phyloP scores from a whole-genome alignment of 2,113 vertebrate species.

The Hoplias malabaricus region DNA sequence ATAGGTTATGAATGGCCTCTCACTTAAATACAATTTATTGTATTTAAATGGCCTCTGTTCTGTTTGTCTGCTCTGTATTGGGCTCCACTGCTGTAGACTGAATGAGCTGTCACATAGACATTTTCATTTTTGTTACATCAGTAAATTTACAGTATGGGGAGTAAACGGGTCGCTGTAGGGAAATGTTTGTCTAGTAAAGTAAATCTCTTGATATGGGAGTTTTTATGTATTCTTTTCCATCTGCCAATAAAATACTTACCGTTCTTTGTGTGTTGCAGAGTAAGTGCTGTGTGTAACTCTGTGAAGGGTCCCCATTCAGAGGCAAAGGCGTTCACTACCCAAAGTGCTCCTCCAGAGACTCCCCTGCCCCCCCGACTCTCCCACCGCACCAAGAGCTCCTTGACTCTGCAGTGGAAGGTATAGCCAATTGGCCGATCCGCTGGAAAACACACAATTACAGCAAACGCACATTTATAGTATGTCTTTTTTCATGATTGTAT shows the following conservation, averaged over 20 bases:
- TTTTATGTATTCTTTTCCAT: not conserved
- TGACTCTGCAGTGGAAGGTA: slow-evolving; percentile 89
- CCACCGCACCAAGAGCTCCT: slow-evolving; percentile 82
- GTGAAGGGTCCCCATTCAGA: slow-evolving; percentile 82
- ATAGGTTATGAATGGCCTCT: no score
- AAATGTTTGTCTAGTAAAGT: no score
- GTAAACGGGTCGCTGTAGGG: no score
- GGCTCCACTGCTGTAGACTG: no score
- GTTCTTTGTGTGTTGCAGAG: slow-evolving; percentile 67
- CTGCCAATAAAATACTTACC: not conserved
- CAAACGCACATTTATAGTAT: not conserved
- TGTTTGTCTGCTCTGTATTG: no score
- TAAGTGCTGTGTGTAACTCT: slow-evolving; percentile 77
- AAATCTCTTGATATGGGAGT: not conserved
- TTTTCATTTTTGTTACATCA: no score
- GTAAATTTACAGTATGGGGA: no score
- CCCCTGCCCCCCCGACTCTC: slow-evolving; percentile 83
- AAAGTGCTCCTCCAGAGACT: slow-evolving; percentile 81
- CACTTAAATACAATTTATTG: no score
- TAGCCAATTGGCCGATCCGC: slow-evolving; percentile 5
- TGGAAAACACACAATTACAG: not conserved
- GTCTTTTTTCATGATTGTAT: not conserved
- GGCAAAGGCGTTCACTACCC: slow-evolving; percentile 82
- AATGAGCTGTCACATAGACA: no score
- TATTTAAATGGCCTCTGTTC: no score